Evolutionary conservation across 2,797 vertebrate genomes (phyloP).

Genomic region (Eutrigla gurnardus): DNA sequence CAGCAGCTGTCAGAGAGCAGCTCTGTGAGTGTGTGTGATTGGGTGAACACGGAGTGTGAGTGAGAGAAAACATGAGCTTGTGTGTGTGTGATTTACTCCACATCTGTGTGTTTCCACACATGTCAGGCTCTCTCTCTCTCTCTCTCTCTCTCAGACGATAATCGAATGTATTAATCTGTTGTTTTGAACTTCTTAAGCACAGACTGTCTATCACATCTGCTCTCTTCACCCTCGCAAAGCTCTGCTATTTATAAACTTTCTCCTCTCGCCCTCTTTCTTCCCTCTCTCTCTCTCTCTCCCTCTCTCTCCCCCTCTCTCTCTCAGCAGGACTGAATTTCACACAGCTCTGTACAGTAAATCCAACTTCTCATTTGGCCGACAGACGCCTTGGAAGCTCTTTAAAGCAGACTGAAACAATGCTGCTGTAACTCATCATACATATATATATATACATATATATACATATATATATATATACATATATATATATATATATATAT

Average conservation of each 20-base stretch:
- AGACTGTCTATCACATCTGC: slow-evolving; percentile 86
- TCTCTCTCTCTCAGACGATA: slow-evolving; percentile 69
- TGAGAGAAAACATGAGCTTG: slow-evolving; percentile 24
- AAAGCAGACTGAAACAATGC: slow-evolving; percentile 18
- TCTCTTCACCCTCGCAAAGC: slow-evolving; percentile 82
- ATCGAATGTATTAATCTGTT: slow-evolving; percentile 88
- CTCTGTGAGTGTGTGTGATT: slow-evolving; percentile 1
- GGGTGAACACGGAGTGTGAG: slow-evolving; percentile 10
- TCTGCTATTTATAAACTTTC: slow-evolving; percentile 77
- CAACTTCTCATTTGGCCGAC: slow-evolving; percentile 46
- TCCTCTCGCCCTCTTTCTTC: slow-evolving; percentile 18
- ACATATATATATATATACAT: no score
- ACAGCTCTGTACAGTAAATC: slow-evolving; percentile 44
- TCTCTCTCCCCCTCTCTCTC: slow-evolving; percentile 21
- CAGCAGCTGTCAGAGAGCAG: neutral
- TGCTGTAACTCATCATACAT: neutral
- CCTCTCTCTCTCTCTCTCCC: slow-evolving; percentile 35
- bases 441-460: no score
- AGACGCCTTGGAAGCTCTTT: slow-evolving; percentile 34
- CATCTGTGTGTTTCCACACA: slow-evolving; percentile 45
- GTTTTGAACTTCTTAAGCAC: slow-evolving; percentile 88
- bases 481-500: no score
- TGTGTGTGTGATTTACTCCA: slow-evolving; percentile 27
- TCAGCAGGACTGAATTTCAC: slow-evolving; percentile 40
- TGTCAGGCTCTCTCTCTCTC: slow-evolving; percentile 18